Conservation (phyloP, 2,113 vertebrate species). For the Caracal caracal region DNA sequence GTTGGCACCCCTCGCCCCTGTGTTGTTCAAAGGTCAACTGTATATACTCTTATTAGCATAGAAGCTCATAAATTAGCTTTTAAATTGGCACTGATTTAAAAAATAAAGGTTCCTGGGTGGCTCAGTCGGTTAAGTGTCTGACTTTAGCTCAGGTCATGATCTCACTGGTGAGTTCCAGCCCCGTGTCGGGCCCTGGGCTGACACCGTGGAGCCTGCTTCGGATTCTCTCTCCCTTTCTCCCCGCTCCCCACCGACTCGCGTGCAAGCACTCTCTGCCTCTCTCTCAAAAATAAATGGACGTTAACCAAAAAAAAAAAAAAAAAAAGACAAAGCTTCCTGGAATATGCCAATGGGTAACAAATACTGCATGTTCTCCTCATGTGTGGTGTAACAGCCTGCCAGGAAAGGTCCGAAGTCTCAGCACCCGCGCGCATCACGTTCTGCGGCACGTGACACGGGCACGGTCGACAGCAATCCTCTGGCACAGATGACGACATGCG, state of each 20-base stretch:
- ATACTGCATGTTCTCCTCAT: background rate
- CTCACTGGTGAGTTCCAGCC: too few species aligned
- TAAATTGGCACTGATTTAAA: background rate
- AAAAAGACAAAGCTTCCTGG: background rate
- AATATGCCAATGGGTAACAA: background rate
- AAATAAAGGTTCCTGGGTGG: background rate
- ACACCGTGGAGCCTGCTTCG: too few species aligned
- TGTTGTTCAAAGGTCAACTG: background rate
- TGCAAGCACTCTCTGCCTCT: too few species aligned
- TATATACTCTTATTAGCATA: background rate
- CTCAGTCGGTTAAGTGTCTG: too few species aligned
- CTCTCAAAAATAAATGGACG: too few species aligned
- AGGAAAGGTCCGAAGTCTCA: background rate
- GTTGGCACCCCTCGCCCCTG: background rate
- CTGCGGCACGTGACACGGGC: too few species aligned
- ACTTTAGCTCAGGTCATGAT: too few species aligned
- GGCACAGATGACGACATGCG: too few species aligned
- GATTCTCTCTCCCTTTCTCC: too few species aligned
- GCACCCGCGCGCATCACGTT: fast-evolving
- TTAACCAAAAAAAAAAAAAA: background rate
- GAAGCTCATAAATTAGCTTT: background rate
- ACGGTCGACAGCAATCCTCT: fast-evolving
- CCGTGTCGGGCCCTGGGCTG: too few species aligned
- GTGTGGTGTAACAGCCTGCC: background rate
- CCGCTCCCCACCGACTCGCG: too few species aligned